Evolutionary conservation across 2,888 invertebrate species (phyloP).

Genomic region (Nasonia oneida): DNA sequence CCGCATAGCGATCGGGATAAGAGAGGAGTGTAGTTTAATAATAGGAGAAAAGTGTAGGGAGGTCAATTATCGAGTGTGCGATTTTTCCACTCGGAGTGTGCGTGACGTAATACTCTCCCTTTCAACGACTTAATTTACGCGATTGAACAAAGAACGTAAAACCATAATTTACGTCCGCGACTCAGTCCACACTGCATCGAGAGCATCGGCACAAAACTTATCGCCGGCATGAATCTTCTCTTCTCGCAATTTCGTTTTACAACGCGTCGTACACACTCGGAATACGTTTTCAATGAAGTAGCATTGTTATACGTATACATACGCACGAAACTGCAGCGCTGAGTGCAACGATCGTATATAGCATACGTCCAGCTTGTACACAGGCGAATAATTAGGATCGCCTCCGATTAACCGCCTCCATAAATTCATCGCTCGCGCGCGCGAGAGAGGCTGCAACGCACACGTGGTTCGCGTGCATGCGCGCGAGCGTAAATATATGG

Average conservation of each 20-base stretch:
- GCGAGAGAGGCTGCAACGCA: not conserved
- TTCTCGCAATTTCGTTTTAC: not conserved
- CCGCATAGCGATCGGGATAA: not conserved
- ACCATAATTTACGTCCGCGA: slow-evolving; percentile 6
- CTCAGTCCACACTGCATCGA: not conserved
- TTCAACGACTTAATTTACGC: slow-evolving; percentile 44
- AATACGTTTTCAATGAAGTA: slow-evolving; percentile 33
- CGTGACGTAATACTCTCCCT: slow-evolving; percentile 16
- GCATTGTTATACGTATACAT: not conserved
- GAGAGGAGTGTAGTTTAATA: too few relatives aligned
- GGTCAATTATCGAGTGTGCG: not conserved
- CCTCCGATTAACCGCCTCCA: slow-evolving; percentile 33
- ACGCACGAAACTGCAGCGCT: not conserved
- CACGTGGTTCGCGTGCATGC: too few relatives aligned
- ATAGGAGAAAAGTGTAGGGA: too few relatives aligned
- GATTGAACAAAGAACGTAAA: slow-evolving; percentile 42
- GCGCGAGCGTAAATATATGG: not conserved
- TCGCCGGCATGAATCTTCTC: slow-evolving; percentile 38
- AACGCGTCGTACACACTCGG: not conserved
- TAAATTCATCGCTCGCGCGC: slow-evolving; percentile 44
- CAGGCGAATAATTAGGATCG: slow-evolving; percentile 53
- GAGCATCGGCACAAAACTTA: slow-evolving; percentile 26
- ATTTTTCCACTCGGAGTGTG: not conserved
- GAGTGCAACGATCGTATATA: not conserved
- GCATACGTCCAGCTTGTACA: not conserved